Evolutionary conservation across 1,140 invertebrate genomes (phyloP).

Genomic region (Tachypleus tridentatus): DNA sequence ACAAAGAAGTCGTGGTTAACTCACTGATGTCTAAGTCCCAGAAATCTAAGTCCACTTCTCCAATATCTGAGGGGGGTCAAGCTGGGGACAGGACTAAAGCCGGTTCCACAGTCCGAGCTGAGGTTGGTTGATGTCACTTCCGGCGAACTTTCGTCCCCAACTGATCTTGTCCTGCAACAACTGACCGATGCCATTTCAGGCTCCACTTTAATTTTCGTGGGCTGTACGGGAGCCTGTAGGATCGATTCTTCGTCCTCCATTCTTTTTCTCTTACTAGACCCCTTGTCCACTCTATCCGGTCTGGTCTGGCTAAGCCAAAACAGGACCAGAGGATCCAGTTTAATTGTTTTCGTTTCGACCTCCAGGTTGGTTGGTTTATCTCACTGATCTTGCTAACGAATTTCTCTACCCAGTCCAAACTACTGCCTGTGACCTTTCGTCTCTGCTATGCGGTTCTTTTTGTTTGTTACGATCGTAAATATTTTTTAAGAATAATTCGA

Average conservation of each 20-base stretch:
- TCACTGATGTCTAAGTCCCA: slow-evolving; percentile 52
- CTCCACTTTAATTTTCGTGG: slow-evolving; percentile 1
- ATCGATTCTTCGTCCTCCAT: background rate
- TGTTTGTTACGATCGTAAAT: too few species aligned
- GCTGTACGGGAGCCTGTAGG: slow-evolving; percentile 3
- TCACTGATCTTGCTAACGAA: too few species aligned
- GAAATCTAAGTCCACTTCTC: slow-evolving; percentile 61
- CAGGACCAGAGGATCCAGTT: slow-evolving; percentile 25
- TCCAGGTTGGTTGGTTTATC: too few species aligned
- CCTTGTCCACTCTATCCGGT: slow-evolving; percentile 22
- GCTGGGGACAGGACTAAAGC: slow-evolving; percentile 25
- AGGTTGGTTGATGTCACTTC: slow-evolving; percentile 51
- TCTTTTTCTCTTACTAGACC: slow-evolving; percentile 13
- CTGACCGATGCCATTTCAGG: background rate
- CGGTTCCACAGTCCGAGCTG: slow-evolving; percentile 29
- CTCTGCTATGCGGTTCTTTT: too few species aligned
- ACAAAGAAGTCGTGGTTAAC: background rate
- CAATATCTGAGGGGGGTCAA: slow-evolving; percentile 42
- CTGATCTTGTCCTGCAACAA: slow-evolving; percentile 14
- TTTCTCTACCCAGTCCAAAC: too few species aligned
- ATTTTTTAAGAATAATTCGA: too few species aligned
- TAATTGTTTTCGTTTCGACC: too few species aligned
- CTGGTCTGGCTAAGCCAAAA: slow-evolving; percentile 24
- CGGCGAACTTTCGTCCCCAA: slow-evolving; percentile 46
- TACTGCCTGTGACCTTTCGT: too few species aligned